Evolutionary conservation across 1,140 invertebrate genomes (phyloP), one percentile per base, ranked within the genome.

Genomic region (Drosophila nannoptera): DNA sequence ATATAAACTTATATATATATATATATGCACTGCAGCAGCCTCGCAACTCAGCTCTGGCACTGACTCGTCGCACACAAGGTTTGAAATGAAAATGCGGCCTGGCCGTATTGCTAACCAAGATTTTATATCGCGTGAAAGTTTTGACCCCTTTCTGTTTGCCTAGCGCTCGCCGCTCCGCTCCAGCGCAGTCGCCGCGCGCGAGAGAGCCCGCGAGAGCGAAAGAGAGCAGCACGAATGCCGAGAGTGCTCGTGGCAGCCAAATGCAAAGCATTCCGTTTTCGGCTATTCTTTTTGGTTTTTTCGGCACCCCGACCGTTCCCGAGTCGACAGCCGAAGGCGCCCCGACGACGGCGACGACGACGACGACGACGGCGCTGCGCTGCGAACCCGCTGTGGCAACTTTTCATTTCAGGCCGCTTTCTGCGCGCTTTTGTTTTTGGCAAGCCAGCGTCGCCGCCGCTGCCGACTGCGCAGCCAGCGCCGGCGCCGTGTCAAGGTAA

Each of bases 111-210:
- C 56, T 88, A 87, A 84, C 75, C 87, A 88, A 77, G 87, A 88
- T 88, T 88, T 88, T 88, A 88, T 88, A 88, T 88, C 87, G 78
- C 87, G 87, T 88, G 87, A 88, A 88, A 88, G 87, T 88, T 88
- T 87, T 88, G 87, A 88, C 87, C 87, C 87, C 87, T 88, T 88
- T 88, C 74, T 86, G 69, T 69, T 55, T 60, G 62, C 11, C 40
- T 43, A 7, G 40, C 40, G 78, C 72, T 83, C 75, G 40, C 36
- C 61, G 64, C 38, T 14, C n/a, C 73, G 59, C 42, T 33, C 56
- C 61, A 69, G 61, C 42, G 67, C 29, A 32, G 22, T 49, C 52
- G 12, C 32, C 5, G 49, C 49, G n/a, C 4, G 12, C 49, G 32
- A 56, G 43, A 58, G 55, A 58, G 42, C 12, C 16, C 12, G 40